These are phyloP conservation scores for Fragum sueziense DNA, from an alignment of 2,888 invertebrate genomes.

Conservation along the genomic window DNA sequence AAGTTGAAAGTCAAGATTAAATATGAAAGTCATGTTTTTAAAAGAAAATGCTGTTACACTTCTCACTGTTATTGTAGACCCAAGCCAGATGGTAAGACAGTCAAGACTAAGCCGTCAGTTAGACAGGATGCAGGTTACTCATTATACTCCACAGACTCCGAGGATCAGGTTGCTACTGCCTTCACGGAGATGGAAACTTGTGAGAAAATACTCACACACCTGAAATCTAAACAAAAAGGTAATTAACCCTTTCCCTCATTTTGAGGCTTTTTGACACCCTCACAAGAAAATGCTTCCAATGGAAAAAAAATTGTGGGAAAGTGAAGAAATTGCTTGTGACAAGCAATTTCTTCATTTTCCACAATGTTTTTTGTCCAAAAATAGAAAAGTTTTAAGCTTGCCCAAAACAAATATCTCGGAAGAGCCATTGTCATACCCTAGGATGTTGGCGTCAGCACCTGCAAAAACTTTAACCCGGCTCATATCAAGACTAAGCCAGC, in stretches of 20 bases:
- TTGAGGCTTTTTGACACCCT: neutral
- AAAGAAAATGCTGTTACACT: no score
- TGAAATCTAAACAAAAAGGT: conserved; percentile 52
- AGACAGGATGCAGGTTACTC: conserved; percentile 69
- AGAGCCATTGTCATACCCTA: no score
- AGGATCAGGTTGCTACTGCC: conserved; percentile 60
- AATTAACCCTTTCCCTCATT: neutral
- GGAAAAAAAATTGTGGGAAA: neutral
- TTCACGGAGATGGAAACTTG: conserved; percentile 67
- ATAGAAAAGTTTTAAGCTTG: neutral
- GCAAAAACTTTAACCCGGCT: no score
- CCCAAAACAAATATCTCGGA: no score
- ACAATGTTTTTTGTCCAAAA: no score
- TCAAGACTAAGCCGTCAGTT: conserved; percentile 59
- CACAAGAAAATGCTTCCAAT: neutral
- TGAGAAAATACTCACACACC: conserved; percentile 64
- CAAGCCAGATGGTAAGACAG: conserved; percentile 40
- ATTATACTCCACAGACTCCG: conserved; percentile 69
- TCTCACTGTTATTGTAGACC: no score
- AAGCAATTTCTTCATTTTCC: no score
- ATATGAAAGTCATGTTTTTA: no score
- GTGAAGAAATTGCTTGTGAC: neutral
- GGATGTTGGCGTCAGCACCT: no score
- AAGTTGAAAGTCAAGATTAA: no score
- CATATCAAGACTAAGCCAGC: conserved; percentile 40